Evolutionary conservation across 2,888 invertebrate genomes (phyloP).

Genomic region (Nemoura dubitans): DNA sequence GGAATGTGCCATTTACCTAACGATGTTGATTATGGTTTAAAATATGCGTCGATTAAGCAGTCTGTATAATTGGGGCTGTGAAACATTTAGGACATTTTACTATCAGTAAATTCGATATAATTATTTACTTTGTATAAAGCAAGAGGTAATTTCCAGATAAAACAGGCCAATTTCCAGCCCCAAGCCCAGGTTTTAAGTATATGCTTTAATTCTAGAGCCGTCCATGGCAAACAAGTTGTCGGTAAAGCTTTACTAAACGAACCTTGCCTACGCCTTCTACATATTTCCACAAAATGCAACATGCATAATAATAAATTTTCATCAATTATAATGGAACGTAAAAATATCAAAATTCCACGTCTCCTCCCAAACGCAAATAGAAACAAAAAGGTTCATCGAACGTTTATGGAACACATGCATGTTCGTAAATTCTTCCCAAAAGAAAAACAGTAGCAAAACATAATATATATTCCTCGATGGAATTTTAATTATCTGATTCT

Average conservation of each 20-base stretch:
- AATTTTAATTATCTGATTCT: slow-evolving; percentile 40
- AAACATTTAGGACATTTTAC: too few relatives aligned
- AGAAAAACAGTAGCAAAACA: slow-evolving; percentile 41
- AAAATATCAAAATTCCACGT: slow-evolving; percentile 25
- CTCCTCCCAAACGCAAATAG: slow-evolving; percentile 1
- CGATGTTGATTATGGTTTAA: too few relatives aligned
- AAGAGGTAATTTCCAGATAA: too few relatives aligned
- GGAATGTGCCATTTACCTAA: too few relatives aligned
- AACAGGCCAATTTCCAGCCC: too few relatives aligned
- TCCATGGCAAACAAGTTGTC: neutral
- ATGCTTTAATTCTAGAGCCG: too few relatives aligned
- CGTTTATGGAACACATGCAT: neutral
- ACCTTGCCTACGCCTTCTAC: neutral
- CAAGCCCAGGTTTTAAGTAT: too few relatives aligned
- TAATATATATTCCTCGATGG: slow-evolving; percentile 39
- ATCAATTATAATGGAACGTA: slow-evolving; percentile 15
- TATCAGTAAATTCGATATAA: too few relatives aligned
- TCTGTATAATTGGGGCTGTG: too few relatives aligned
- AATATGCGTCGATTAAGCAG: too few relatives aligned
- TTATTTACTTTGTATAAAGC: too few relatives aligned
- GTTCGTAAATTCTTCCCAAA: slow-evolving; percentile 37
- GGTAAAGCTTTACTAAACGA: neutral
- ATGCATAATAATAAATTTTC: slow-evolving; percentile 10
- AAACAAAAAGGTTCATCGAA: neutral
- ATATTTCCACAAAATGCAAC: neutral